Base-by-base conservation (phyloP, 1,140 invertebrate genomes). In the Armadillidium nasatum region DNA sequence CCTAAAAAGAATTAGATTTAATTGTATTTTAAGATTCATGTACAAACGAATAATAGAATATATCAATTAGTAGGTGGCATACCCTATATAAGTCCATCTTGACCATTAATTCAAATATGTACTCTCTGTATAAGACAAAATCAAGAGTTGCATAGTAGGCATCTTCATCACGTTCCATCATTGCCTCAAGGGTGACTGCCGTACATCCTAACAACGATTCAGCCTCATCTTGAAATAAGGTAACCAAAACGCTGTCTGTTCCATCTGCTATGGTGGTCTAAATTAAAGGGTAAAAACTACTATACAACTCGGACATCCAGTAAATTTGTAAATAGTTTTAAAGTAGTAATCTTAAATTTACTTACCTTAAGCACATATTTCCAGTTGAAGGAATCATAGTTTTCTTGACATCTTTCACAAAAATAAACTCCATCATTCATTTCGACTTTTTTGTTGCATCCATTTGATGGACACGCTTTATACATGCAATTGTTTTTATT, bases 371-470 rank as follows among this genome's bases (percentile, higher is more conserved):
- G 33, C 33, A 33, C 6, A 33, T 33, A 33, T 33, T 33, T 33
- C 33, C 33, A 33, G 33, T 33, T 33, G 33, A 33, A 33, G 33
- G 33, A 33, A 33, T 33, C 33, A 33, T 33, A 33, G n/a, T n/a
- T 33, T 33, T 6, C 33, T 33, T 33, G 33, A 33, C 33, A 33
- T 33, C n/a, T 33, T 33, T 33, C 33, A 1, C 33, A 6, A 6
- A 3, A 6, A 33, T 90, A 99, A 81, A 91, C 87, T 9, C 92
- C 94, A 84, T 95, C 95, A 68, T 91, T 89, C 83, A 91, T 88
- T 85, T 98, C 95, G 33, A 96, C 86, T 99, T 98, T 33, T 83
- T 98, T 98, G 82, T 97, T 96, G 84, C 96, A 98, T 54, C 89
- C 88, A 15, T 91, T 88, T 75, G 88, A 87, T 0, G 94, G 93